Percentiles rank a stretch among this genome's conserved stretches.
Evolutionary conservation across 2,888 invertebrate species (phyloP).

Genomic region (Parthenolecanium corni): DNA sequence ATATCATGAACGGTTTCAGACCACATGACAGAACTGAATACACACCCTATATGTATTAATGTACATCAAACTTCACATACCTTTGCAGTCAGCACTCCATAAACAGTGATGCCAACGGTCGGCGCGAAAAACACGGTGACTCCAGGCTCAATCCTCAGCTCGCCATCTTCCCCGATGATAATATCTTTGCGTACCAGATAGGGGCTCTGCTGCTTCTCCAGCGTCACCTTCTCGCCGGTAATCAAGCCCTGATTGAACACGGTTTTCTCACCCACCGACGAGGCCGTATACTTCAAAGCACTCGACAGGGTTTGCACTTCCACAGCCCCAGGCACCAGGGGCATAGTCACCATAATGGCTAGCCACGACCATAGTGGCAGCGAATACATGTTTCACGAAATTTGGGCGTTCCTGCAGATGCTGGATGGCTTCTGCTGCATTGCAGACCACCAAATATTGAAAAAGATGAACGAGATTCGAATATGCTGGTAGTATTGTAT

Average conservation of each 20-base stretch:
- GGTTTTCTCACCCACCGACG: neutral
- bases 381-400: conserved; percentile 1
- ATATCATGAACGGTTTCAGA: too few species aligned
- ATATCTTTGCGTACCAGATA: conserved; percentile 69
- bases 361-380: neutral
- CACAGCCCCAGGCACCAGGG: neutral
- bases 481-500: too few species aligned
- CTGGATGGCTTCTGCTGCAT: neutral
- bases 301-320: neutral
- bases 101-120: conserved; percentile 83
- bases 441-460: too few species aligned
- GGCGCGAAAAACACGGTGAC: conserved; percentile 81
- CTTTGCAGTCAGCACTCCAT: conserved; percentile 77
- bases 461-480: too few species aligned
- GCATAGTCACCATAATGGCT: neutral
- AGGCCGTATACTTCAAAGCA: neutral
- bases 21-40: too few species aligned
- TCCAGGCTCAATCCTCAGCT: conserved; percentile 77
- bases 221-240: neutral
- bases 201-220: conserved; percentile 45
- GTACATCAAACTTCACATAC: too few species aligned
- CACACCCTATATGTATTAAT: too few species aligned
- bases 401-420: neutral
- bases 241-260: neutral
- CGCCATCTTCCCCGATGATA: conserved; percentile 62